Conservation (phyloP, 2,888 invertebrate species). For the Coecobrya sp. region DNA sequence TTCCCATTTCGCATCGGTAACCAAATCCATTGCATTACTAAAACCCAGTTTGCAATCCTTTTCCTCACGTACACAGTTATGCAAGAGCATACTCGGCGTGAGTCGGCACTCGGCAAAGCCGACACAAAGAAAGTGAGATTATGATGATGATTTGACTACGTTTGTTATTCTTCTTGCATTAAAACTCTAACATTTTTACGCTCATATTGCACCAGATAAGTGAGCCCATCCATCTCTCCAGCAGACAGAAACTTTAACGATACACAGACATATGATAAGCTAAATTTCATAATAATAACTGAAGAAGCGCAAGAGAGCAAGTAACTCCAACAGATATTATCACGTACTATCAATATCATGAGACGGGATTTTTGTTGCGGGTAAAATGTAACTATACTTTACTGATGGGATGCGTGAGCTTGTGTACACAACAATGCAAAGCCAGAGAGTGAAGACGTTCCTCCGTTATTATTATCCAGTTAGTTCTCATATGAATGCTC, state of each 20-base stretch:
- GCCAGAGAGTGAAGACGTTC: conserved; percentile 36
- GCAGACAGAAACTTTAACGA: conserved; percentile 15
- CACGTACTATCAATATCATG: conserved; percentile 69
- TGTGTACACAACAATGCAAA: background rate
- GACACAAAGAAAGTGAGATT: background rate
- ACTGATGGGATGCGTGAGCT: background rate
- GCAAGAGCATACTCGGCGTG: background rate
- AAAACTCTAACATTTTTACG: conserved; percentile 57
- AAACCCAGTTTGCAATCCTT: background rate
- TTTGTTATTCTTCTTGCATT: conserved; percentile 55
- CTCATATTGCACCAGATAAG: conserved; percentile 43
- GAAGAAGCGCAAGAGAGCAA: conserved; percentile 31
- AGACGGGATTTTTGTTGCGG: conserved; percentile 60
- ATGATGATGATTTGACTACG: conserved; percentile 54
- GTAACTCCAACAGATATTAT: conserved; percentile 51
- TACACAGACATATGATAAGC: conserved; percentile 13
- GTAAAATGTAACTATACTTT: conserved; percentile 39
- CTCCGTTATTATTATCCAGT: conserved; percentile 65
- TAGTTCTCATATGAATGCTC: conserved; percentile 56
- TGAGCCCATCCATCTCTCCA: conserved; percentile 54
- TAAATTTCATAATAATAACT: conserved; percentile 45
- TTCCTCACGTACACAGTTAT: background rate
- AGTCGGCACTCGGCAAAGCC: conserved; percentile 55
- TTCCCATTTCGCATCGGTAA: too few relatives aligned
- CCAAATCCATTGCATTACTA: background rate